Conservation (phyloP, 1,140 invertebrate species). For the Subanguina moxae region DNA sequence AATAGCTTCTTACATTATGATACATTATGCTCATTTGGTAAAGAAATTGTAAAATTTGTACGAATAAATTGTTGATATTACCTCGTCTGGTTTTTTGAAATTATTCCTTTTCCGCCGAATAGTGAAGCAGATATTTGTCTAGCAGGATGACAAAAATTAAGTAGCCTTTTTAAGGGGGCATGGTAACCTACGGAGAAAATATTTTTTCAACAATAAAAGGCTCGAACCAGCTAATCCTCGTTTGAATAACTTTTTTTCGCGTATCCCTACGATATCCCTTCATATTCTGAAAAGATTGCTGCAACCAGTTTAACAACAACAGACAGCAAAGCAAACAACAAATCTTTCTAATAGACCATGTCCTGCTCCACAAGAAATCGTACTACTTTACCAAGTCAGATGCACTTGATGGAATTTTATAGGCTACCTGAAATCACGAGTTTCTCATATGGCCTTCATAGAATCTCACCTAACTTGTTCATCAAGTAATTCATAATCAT, state of each 20-base stretch:
- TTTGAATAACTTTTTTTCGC: too few species aligned
- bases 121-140: too few species aligned
- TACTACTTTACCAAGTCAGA: slow-evolving; percentile 64
- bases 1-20: slow-evolving; percentile 1
- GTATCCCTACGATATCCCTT: too few species aligned
- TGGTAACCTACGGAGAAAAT: too few species aligned
- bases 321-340: neutral
- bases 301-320: too few species aligned
- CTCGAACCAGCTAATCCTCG: too few species aligned
- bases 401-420: slow-evolving; percentile 16
- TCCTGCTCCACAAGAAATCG: slow-evolving; percentile 64
- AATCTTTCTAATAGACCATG: slow-evolving; percentile 75
- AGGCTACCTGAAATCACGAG: slow-evolving; percentile 19
- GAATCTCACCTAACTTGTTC: slow-evolving; percentile 10
- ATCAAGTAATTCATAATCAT: slow-evolving; percentile 86
- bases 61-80: neutral
- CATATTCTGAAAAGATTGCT: slow-evolving; percentile 71
- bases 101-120: neutral
- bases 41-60: slow-evolving; percentile 6
- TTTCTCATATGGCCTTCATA: slow-evolving; percentile 13
- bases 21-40: neutral
- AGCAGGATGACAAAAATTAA: too few species aligned
- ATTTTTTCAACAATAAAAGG: too few species aligned
- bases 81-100: neutral
- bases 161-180: too few species aligned